Conservation (phyloP, 2,113 vertebrate genomes). For the Rhea pennata region DNA sequence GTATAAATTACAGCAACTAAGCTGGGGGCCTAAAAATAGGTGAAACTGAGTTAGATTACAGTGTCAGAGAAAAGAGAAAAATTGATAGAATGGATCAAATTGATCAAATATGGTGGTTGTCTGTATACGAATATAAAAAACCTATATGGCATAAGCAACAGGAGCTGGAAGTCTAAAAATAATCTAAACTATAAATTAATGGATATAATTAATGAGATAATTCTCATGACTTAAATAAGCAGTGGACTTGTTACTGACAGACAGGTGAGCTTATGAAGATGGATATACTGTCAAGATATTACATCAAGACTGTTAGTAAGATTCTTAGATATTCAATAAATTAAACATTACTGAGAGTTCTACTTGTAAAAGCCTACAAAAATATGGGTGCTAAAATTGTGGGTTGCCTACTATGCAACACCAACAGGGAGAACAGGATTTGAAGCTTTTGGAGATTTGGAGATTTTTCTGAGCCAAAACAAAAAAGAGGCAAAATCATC, state of each 20-base stretch:
- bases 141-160: rapidly evolving
- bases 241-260: too few species aligned
- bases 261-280: too few species aligned
- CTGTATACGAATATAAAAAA: neutral
- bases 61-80: neutral
- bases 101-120: neutral
- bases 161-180: neutral
- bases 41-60: neutral
- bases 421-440: neutral
- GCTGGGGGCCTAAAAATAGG: neutral
- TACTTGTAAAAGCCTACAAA: neutral
- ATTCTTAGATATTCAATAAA: neutral
- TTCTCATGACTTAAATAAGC: too few species aligned
- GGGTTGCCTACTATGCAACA: neutral
- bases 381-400: neutral
- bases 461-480: neutral
- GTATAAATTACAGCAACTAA: neutral
- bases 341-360: neutral
- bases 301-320: too few species aligned
- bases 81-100: neutral
- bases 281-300: too few species aligned
- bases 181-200: too few species aligned
- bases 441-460: neutral
- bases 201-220: too few species aligned
- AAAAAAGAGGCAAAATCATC: neutral